Conservation (phyloP, 1,140 invertebrate genomes). For the Bombus fervidus region DNA sequence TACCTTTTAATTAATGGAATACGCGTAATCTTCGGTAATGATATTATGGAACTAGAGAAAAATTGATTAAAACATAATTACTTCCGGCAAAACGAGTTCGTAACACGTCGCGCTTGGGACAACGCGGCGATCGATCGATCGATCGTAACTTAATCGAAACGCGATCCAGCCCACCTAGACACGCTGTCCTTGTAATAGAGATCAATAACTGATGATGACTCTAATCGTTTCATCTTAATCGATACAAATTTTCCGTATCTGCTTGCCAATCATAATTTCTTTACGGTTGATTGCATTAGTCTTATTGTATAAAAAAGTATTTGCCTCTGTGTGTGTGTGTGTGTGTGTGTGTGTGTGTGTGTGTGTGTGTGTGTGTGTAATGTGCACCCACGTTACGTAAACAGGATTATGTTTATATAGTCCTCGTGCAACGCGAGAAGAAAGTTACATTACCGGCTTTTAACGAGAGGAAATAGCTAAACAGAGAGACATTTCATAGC, state of each 20-base stretch:
- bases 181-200: constrained; percentile 42
- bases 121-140: constrained; percentile 46
- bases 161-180: constrained; percentile 63
- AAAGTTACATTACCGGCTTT: constrained; percentile 21
- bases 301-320: background rate
- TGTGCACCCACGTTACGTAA: background rate
- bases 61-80: constrained; percentile 68
- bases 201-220: constrained; percentile 56
- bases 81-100: constrained; percentile 37
- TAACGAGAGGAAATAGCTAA: constrained; percentile 7
- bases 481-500: background rate
- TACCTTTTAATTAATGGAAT: constrained; percentile 32
- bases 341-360: too few relatives aligned
- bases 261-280: constrained; percentile 41
- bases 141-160: constrained; percentile 68
- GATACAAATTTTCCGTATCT: constrained; percentile 56
- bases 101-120: background rate
- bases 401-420: constrained; percentile 6
- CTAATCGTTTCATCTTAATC: constrained; percentile 65
- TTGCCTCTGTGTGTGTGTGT: accelerated
- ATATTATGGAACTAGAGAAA: constrained; percentile 40
- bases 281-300: background rate
- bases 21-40: constrained; percentile 52
- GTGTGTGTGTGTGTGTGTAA: background rate
- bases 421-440: background rate